Percentiles rank a stretch among this genome's conserved stretches.
These are phyloP conservation scores for Matsumurasca onukii DNA, from an alignment of 1,140 invertebrate species.

Conservation along the genomic window DNA sequence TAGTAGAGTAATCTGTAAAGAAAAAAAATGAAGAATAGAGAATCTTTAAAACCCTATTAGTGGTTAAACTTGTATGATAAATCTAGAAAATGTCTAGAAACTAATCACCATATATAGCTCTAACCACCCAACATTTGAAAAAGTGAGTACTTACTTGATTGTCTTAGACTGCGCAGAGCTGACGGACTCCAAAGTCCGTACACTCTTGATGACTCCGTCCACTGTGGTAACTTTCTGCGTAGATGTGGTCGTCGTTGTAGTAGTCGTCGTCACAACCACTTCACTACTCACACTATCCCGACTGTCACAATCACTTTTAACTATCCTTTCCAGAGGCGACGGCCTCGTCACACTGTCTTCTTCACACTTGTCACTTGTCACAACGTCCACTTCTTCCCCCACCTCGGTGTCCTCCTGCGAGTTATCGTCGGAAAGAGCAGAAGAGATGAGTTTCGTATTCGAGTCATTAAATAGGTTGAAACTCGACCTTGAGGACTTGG, in stretches of 20 bases:
- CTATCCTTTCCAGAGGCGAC: constrained; percentile 36
- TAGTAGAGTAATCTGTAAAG: too few relatives aligned
- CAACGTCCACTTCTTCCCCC: constrained; percentile 43
- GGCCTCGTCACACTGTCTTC: constrained; percentile 24
- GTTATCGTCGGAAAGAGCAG: constrained; percentile 19
- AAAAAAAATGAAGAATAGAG: too few relatives aligned
- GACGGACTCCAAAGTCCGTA: constrained; percentile 40
- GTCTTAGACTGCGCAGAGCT: background rate
- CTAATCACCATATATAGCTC: too few relatives aligned
- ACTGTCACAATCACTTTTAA: constrained; percentile 34
- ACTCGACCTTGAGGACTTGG: background rate
- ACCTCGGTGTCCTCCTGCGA: constrained; percentile 41
- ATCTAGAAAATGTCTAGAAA: too few relatives aligned
- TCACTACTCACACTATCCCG: constrained; percentile 41
- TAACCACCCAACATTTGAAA: too few relatives aligned
- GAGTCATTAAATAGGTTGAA: background rate
- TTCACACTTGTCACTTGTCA: constrained; percentile 44
- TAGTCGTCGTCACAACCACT: constrained; percentile 48
- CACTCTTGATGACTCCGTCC: constrained; percentile 49
- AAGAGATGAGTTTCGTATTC: background rate
- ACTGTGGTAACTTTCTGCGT: constrained; percentile 46
- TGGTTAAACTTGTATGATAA: too few relatives aligned
- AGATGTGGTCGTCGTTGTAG: constrained; percentile 46
- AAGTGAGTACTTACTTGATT: constrained; percentile 1
- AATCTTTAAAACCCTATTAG: too few relatives aligned